These are phyloP conservation scores for Heteromyza rotundicornis DNA, from an alignment of 2,888 invertebrate species.

Conservation along the genomic window DNA sequence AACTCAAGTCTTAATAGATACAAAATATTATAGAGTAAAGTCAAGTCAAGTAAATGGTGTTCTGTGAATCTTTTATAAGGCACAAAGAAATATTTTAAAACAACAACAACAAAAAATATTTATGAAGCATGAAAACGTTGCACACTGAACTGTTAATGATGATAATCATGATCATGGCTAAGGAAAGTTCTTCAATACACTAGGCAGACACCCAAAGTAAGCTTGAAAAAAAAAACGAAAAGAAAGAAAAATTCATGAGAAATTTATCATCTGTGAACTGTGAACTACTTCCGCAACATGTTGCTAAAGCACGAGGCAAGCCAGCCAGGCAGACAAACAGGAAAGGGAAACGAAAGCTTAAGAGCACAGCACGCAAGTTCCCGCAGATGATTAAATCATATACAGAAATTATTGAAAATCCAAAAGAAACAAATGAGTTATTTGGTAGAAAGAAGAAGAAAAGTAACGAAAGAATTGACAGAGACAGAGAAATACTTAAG, in stretches of 20 bases:
- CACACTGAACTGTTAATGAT: conserved; percentile 2
- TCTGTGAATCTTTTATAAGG: no score
- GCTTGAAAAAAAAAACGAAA: background rate
- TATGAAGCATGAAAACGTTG: background rate
- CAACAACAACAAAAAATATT: no score
- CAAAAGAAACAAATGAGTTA: no score
- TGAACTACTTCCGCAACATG: background rate
- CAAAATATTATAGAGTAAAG: background rate
- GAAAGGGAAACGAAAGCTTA: background rate
- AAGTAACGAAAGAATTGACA: background rate
- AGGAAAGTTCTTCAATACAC: background rate
- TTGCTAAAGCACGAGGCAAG: background rate
- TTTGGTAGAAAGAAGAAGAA: no score
- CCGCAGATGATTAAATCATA: background rate
- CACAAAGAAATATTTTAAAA: no score
- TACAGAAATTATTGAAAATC: no score
- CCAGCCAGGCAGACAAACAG: no score
- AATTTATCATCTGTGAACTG: background rate
- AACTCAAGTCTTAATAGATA: background rate
- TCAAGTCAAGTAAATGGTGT: no score
- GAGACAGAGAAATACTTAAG: background rate
- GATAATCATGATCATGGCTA: background rate
- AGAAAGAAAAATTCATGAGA: background rate
- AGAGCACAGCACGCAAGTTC: background rate
- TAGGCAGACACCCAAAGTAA: no score